Percentiles rank a stretch among this genome's conserved stretches.
These are phyloP conservation scores for Sterna hirundo DNA, from an alignment of 2,113 vertebrate species.

Conservation along the genomic window DNA sequence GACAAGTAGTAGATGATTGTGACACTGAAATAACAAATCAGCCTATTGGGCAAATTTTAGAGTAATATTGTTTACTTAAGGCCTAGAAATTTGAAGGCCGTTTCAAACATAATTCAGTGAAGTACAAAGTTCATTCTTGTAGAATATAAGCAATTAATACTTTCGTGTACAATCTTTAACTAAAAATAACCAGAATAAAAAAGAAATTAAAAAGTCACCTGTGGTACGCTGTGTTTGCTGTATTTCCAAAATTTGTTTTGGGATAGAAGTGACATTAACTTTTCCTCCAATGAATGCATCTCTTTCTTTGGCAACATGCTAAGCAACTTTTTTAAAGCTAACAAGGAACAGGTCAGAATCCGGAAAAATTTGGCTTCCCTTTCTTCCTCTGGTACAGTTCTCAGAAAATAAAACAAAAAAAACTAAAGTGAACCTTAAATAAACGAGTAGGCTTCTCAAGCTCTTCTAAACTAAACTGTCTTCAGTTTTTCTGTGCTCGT, in stretches of 20 bases:
- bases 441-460: background rate
- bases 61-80: background rate
- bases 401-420: conserved; percentile 42
- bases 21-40: background rate
- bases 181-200: background rate
- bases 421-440: background rate
- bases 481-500: background rate
- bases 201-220: conserved; percentile 75
- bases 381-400: conserved; percentile 90
- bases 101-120: background rate
- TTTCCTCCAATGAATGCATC: conserved; percentile 75
- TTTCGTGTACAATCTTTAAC: background rate
- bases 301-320: conserved; percentile 82
- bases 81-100: background rate
- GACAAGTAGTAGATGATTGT: background rate
- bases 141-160: background rate
- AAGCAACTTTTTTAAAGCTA: conserved; percentile 91
- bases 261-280: conserved; percentile 78
- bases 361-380: conserved; percentile 90
- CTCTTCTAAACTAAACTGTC: background rate
- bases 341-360: conserved; percentile 89
- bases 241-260: conserved; percentile 97
- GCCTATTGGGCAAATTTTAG: background rate
- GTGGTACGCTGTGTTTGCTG: conserved; percentile 86
- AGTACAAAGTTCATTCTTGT: background rate